These are phyloP conservation scores for Ooceraea biroi DNA, from an alignment of 1,140 invertebrate genomes.

Conservation along the genomic window DNA sequence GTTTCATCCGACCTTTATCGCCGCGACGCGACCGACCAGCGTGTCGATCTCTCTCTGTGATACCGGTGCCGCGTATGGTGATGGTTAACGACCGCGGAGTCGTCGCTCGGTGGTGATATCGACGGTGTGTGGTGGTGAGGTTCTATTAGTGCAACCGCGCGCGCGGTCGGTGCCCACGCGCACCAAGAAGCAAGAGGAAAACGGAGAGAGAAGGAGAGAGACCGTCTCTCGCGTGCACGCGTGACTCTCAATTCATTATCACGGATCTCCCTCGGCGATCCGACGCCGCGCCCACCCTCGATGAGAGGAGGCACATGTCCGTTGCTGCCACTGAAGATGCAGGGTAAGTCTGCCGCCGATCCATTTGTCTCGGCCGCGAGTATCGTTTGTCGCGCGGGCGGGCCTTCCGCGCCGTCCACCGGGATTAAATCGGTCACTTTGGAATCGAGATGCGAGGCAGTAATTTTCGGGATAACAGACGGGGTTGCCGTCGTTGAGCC, in stretches of 20 bases:
- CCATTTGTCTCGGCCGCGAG: slow-evolving; percentile 35
- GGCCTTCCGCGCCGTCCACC: neutral
- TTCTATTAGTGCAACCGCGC: slow-evolving; percentile 32
- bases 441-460: slow-evolving; percentile 14
- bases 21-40: neutral
- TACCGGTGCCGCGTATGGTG: slow-evolving; percentile 52
- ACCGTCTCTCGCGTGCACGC: slow-evolving; percentile 48
- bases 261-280: slow-evolving; percentile 83
- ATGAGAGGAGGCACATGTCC: slow-evolving; percentile 88
- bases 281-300: slow-evolving; percentile 82
- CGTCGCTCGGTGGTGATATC: slow-evolving; percentile 17
- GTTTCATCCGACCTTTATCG: neutral
- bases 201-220: slow-evolving; percentile 34
- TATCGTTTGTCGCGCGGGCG: slow-evolving; percentile 22
- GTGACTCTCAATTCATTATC: slow-evolving; percentile 77
- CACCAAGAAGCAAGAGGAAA: slow-evolving; percentile 1
- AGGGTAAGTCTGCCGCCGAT: slow-evolving; percentile 84
- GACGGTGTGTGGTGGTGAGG: slow-evolving; percentile 41
- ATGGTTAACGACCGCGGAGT: slow-evolving; percentile 41
- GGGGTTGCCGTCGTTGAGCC: neutral
- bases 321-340: slow-evolving; percentile 89
- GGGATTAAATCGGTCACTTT: slow-evolving; percentile 36
- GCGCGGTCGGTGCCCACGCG: slow-evolving; percentile 31
- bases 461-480: slow-evolving; percentile 32
- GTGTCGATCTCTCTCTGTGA: slow-evolving; percentile 52